These are phyloP conservation scores for Phyto melanocephala DNA, from an alignment of 2,888 invertebrate species.

Conservation along the genomic window DNA sequence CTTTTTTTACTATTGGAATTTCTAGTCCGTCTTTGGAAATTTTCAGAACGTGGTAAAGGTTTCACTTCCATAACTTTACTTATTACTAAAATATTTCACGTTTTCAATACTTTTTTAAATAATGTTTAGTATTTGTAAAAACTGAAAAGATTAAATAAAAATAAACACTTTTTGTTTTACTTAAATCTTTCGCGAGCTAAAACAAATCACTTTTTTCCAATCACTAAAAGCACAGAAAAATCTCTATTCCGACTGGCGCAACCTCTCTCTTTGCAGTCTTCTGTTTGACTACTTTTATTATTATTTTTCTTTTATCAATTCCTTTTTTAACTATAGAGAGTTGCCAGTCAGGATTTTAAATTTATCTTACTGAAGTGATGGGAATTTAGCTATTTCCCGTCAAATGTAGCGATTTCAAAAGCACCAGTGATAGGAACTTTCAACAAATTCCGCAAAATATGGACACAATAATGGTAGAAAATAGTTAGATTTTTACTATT, in stretches of 20 bases:
- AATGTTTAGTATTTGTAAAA: background rate
- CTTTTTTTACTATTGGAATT: constrained; percentile 43
- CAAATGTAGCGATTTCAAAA: background rate
- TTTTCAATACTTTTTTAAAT: background rate
- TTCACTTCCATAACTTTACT: constrained; percentile 48
- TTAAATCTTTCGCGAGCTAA: constrained; percentile 22
- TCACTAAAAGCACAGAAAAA: constrained; percentile 34
- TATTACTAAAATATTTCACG: constrained; percentile 4
- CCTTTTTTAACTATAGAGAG: background rate
- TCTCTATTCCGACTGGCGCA: background rate
- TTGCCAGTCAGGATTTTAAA: background rate
- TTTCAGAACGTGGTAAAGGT: constrained; percentile 51
- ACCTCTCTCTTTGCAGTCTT: constrained; percentile 38
- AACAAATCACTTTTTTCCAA: constrained; percentile 30
- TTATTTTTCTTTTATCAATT: constrained; percentile 29
- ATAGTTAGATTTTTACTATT: no score
- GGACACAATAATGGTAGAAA: no score
- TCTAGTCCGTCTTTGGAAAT: constrained; percentile 65
- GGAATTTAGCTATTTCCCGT: background rate
- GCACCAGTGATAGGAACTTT: no score
- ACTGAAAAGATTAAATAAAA: background rate
- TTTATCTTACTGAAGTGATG: background rate
- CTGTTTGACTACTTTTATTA: constrained; percentile 56
- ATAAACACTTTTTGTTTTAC: constrained; percentile 32
- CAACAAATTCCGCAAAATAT: no score